Conservation (phyloP, 2,113 vertebrate genomes). For the Gymnocephalus cernua region DNA sequence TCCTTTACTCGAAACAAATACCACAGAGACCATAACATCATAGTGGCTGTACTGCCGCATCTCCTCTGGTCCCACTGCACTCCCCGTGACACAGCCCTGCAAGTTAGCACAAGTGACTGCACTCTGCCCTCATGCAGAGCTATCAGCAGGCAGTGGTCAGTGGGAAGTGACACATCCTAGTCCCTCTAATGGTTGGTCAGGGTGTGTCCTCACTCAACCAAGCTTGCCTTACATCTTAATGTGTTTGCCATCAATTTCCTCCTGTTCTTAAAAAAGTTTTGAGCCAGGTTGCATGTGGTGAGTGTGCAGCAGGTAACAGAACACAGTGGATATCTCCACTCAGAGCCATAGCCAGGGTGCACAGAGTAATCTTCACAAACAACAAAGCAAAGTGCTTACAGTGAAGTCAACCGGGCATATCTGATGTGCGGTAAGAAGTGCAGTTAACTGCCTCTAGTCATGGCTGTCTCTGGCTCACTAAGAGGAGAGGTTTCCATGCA, state of each 20-base stretch:
- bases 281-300: neutral
- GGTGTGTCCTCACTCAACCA: conserved; percentile 32
- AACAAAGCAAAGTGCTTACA: conserved; percentile 62
- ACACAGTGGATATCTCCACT: neutral
- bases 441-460: conserved; percentile 61
- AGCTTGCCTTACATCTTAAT: conserved; percentile 54
- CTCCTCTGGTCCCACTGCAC: conserved; percentile 23
- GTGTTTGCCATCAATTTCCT: conserved; percentile 55
- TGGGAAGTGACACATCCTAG: conserved; percentile 42
- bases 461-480: conserved; percentile 48
- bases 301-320: conserved; percentile 33
- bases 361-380: conserved; percentile 46
- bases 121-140: conserved; percentile 11
- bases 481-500: conserved; percentile 62
- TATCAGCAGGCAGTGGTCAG: conserved; percentile 31
- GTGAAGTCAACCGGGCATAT: conserved; percentile 63
- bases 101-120: conserved; percentile 33
- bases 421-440: conserved; percentile 59
- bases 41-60: conserved; percentile 14
- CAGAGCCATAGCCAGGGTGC: neutral
- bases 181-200: conserved; percentile 29
- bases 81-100: conserved; percentile 18
- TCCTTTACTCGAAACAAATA: conserved; percentile 21
- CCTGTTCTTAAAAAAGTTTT: conserved; percentile 21
- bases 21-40: conserved; percentile 36